A percentile compares a stretch with the other conserved stretches of the same genome.
These are phyloP conservation scores for Chiloscyllium plagiosum DNA, from an alignment of 2,113 vertebrate species.

Conservation along the genomic window DNA sequence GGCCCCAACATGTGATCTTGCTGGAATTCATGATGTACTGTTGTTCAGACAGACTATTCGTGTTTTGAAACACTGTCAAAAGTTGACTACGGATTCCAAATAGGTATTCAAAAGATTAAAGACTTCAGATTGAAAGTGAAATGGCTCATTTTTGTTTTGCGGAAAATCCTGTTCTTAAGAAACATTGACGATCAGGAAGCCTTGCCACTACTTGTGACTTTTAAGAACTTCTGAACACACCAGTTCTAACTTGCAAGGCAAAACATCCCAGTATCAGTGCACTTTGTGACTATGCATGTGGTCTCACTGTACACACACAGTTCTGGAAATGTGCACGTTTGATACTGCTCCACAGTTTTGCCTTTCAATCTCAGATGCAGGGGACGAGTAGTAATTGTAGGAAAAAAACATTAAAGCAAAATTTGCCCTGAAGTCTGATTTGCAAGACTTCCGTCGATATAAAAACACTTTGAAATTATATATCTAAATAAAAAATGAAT, in stretches of 20 bases:
- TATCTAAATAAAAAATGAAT: not conserved
- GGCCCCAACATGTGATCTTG: too few relatives aligned
- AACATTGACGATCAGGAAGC: not conserved
- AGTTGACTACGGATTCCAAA: too few relatives aligned
- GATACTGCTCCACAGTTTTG: not conserved
- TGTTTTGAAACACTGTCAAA: too few relatives aligned
- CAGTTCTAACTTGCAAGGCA: not conserved
- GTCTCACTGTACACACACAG: not conserved
- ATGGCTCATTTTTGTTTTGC: not conserved
- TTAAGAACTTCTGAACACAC: not conserved
- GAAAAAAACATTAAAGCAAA: not conserved
- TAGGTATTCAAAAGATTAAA: too few relatives aligned
- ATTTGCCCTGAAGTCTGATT: not conserved
- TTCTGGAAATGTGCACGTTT: not conserved
- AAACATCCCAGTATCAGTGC: not conserved
- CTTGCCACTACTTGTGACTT: not conserved
- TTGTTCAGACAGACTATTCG: too few relatives aligned
- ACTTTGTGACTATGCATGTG: not conserved
- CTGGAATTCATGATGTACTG: too few relatives aligned
- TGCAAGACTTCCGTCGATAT: not conserved
- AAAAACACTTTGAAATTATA: slow-evolving; percentile 6
- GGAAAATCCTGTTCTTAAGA: not conserved
- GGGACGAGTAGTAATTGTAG: not conserved
- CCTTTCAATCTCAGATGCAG: not conserved
- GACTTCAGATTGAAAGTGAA: not conserved